Evolutionary conservation across 2,113 vertebrate species (phyloP), one percentile per base, ranked within the genome.

Genomic region (Hucho hucho): DNA sequence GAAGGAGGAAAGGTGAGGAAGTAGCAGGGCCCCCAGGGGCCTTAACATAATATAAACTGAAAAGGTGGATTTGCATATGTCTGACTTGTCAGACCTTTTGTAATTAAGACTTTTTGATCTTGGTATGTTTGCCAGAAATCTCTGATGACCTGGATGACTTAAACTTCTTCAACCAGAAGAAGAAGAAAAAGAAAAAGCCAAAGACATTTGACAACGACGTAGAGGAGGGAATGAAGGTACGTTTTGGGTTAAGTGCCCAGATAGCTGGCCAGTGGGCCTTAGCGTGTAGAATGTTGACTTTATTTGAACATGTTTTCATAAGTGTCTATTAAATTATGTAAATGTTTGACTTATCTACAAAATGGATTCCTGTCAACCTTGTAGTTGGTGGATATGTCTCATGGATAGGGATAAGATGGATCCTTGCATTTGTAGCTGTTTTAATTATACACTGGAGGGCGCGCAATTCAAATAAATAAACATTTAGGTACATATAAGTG

Each of bases 191-290:
- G 69, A 53, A 70, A 63, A 59, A 59, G 20, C 29, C 18, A 20
- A 37, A 72, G 29, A 43, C 66, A 43, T 97, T 98, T 93, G 97
- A 97, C 37, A 95, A 97, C 87, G 97, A 98, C 20, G 66, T 95
- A 4, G 97, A 99, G 87, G 97, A 98, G 83, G 95, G 94, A 67
- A 79, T 99, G 79, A 98, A 97, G 96, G 97, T 97, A 81, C 89
- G 94, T 92, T 6, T 53, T 53, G 3, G 49, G 49, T 53, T 14
- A 18, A 53, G 49, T 53, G 16, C 49, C 49, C 49, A 53, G 12
- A 53, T 2, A 43, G 37, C 37, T 43, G 37, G 37, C 37, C 37
- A 43, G 7, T 43, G 37, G 47, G 16, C 9, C 47, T 53, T 53
- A 2, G 59, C 2, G 20, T 63, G 59, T 63, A 22, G 11, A 22